Percentiles rank a stretch among this genome's conserved stretches.
phyloP scores from a whole-genome alignment of 1,140 invertebrate genomes.

The Trypoxylus dichotomus region DNA sequence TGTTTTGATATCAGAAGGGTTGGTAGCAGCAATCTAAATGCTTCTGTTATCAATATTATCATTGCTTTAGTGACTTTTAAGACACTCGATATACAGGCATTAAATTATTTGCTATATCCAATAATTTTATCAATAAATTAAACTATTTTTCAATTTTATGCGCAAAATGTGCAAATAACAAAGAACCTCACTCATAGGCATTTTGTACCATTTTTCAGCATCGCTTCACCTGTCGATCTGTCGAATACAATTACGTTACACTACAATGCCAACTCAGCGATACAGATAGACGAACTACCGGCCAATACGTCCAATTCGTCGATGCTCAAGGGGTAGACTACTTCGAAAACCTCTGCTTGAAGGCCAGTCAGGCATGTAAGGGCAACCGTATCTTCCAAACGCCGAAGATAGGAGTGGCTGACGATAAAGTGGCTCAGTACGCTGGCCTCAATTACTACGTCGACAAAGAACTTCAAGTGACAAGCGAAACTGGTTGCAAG shows the following conservation, averaged over 20 bases:
- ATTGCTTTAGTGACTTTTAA: too few species aligned
- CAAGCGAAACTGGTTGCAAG: conserved; percentile 79
- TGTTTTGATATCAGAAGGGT: too few species aligned
- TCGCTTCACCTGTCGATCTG: conserved; percentile 87
- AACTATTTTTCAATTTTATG: too few species aligned
- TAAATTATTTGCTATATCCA: too few species aligned
- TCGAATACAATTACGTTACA: conserved; percentile 92
- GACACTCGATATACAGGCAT: too few species aligned
- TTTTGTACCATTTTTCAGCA: conserved; percentile 65
- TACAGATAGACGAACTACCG: conserved; percentile 81
- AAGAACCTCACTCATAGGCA: too few species aligned
- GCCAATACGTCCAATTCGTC: conserved; percentile 80
- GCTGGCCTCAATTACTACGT: conserved; percentile 90
- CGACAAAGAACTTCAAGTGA: conserved; percentile 88
- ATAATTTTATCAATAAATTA: too few species aligned
- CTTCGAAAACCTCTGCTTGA: conserved; percentile 93
- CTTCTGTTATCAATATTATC: too few species aligned
- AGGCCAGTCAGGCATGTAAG: conserved; percentile 82
- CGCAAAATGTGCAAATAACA: too few species aligned
- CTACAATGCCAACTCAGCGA: conserved; percentile 88
- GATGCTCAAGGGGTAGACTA: conserved; percentile 92
- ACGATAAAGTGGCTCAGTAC: conserved; percentile 88
- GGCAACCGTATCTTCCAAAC: conserved; percentile 74
- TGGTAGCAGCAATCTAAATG: too few species aligned
- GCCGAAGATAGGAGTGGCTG: conserved; percentile 83